Percentiles rank a stretch among this genome's conserved stretches.
These are phyloP conservation scores for Fissipunctia ypsillon DNA, from an alignment of 2,888 invertebrate genomes.

Conservation along the genomic window DNA sequence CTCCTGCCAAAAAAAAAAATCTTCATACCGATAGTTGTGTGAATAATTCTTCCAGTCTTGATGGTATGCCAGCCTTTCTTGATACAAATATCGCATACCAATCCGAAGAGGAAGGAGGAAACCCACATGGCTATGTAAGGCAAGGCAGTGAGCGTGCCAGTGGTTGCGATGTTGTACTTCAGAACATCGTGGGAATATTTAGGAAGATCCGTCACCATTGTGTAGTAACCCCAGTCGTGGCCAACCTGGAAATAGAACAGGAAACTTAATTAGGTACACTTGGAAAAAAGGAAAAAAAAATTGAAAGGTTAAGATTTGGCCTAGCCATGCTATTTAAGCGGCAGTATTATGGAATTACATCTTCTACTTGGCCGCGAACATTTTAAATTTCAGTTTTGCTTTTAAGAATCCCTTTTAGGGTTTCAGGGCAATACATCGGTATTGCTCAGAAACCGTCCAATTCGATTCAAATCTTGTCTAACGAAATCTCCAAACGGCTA, in stretches of 20 bases:
- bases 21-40: slow-evolving; percentile 92
- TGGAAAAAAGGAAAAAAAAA: background rate
- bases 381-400: too few relatives aligned
- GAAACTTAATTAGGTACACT: background rate
- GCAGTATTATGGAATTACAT: too few relatives aligned
- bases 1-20: background rate
- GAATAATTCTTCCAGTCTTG: slow-evolving; percentile 91
- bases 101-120: slow-evolving; percentile 91
- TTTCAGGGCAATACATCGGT: background rate
- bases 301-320: background rate
- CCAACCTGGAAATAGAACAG: slow-evolving; percentile 78
- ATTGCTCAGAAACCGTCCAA: too few relatives aligned
- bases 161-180: slow-evolving; percentile 91
- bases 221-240: slow-evolving; percentile 93
- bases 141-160: slow-evolving; percentile 91
- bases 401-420: too few relatives aligned
- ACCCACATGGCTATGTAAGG: slow-evolving; percentile 93
- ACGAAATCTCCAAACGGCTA: too few relatives aligned
- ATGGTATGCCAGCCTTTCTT: slow-evolving; percentile 91
- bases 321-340: background rate
- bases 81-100: slow-evolving; percentile 92
- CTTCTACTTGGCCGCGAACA: too few relatives aligned
- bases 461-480: too few relatives aligned
- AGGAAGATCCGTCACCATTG: slow-evolving; percentile 93
- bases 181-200: slow-evolving; percentile 92